Conservation (phyloP, 2,888 invertebrate species). For the Priapulus caudatus region DNA sequence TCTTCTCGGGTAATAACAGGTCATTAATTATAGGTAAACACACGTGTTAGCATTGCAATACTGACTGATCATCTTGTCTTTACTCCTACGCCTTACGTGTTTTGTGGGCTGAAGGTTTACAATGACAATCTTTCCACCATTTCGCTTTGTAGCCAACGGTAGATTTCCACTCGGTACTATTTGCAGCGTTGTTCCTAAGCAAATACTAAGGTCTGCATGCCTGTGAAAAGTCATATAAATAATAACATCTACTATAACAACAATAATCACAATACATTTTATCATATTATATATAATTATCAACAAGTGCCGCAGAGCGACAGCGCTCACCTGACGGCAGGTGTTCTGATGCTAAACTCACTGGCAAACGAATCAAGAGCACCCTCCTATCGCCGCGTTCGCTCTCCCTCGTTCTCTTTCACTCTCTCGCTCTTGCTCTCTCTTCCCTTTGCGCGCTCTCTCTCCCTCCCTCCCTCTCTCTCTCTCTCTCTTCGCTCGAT, state of each 20-base stretch:
- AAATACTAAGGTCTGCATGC: conserved; percentile 79
- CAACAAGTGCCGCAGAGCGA: conserved; percentile 59
- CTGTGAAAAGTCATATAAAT: conserved; percentile 46
- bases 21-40: too few species aligned
- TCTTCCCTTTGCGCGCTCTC: too few species aligned
- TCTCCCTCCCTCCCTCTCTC: conserved; percentile 56
- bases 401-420: too few species aligned
- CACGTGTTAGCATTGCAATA: too few species aligned
- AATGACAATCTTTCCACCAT: conserved; percentile 75
- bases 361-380: too few species aligned
- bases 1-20: neutral
- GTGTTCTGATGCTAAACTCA: too few species aligned
- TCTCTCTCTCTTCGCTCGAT: conserved; percentile 25
- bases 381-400: too few species aligned
- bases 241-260: conserved; percentile 9
- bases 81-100: too few species aligned
- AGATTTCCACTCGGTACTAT: conserved; percentile 92
- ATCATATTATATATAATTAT: neutral
- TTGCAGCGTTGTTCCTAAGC: conserved; percentile 92
- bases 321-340: too few species aligned
- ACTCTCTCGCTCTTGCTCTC: too few species aligned
- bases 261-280: neutral
- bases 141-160: conserved; percentile 66
- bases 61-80: too few species aligned
- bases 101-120: conserved; percentile 96